Conservation (phyloP, 2,113 vertebrate genomes). For the Glaucomys volans region DNA sequence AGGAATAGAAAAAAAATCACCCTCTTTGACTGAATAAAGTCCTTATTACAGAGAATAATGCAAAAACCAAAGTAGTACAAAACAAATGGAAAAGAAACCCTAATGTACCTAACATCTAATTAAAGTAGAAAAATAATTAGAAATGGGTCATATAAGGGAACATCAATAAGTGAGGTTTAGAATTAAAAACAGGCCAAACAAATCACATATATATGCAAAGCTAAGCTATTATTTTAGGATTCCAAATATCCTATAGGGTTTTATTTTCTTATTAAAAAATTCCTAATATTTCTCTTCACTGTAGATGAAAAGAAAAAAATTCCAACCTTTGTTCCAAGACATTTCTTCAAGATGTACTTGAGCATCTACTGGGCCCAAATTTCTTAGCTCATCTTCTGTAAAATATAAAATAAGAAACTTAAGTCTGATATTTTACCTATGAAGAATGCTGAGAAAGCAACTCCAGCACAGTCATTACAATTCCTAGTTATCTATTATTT, state of each 20-base stretch:
- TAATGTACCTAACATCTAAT: slow-evolving; percentile 22
- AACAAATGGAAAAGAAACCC: background rate
- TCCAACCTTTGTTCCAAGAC: slow-evolving; percentile 89
- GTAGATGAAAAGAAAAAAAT: background rate
- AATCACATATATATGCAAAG: background rate
- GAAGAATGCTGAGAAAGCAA: slow-evolving; percentile 2
- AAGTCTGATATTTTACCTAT: background rate
- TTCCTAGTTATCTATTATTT: background rate
- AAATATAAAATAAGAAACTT: slow-evolving; percentile 73
- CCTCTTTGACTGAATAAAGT: background rate
- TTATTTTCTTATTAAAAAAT: background rate
- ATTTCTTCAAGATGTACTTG: slow-evolving; percentile 88
- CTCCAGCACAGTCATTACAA: background rate
- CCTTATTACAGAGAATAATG: background rate
- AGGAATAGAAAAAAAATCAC: background rate
- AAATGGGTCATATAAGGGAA: background rate
- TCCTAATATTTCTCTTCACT: slow-evolving; percentile 11
- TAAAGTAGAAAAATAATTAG: slow-evolving; percentile 2
- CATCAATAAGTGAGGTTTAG: slow-evolving; percentile 36
- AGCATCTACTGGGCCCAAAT: slow-evolving; percentile 86
- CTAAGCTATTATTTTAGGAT: slow-evolving; percentile 55
- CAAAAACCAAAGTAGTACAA: slow-evolving; percentile 41
- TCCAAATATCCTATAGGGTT: background rate
- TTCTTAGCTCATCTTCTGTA: slow-evolving; percentile 86
- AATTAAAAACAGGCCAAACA: background rate